A percentile compares a stretch with the other conserved stretches of the same genome.
Evolutionary conservation across 2,888 invertebrate genomes (phyloP).

Genomic region (Ceratothoa steindachneri): DNA sequence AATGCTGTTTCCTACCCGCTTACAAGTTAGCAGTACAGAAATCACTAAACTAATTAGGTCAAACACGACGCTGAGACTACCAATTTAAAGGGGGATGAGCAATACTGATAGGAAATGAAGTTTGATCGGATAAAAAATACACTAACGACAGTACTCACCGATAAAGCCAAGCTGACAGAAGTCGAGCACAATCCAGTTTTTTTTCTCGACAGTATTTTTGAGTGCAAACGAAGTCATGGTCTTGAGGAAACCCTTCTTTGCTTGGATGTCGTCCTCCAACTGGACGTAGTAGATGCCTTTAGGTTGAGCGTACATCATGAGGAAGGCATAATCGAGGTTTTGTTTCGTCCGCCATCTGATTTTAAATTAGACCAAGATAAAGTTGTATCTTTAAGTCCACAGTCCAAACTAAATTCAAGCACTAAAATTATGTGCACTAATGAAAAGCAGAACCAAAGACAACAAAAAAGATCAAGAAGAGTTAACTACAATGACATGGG

Average conservation of each 20-base stretch:
- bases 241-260: slow-evolving; percentile 61
- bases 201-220: slow-evolving; percentile 67
- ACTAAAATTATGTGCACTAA: neutral
- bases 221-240: slow-evolving; percentile 75
- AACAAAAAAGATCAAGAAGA: too few species aligned
- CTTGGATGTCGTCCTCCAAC: slow-evolving; percentile 89
- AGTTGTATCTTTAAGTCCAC: neutral
- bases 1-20: too few species aligned
- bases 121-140: too few species aligned
- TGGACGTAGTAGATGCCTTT: slow-evolving; percentile 86
- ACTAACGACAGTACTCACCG: too few species aligned
- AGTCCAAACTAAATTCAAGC: neutral
- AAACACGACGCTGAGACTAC: too few species aligned
- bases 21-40: too few species aligned
- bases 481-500: too few species aligned
- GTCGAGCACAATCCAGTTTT: slow-evolving; percentile 86
- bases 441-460: neutral
- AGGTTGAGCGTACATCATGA: slow-evolving; percentile 88
- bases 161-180: slow-evolving; percentile 93
- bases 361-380: neutral
- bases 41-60: too few species aligned
- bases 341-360: slow-evolving; percentile 83
- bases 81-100: too few species aligned
- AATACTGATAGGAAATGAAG: too few species aligned
- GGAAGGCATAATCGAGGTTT: slow-evolving; percentile 85